Evolutionary conservation across 1,140 invertebrate genomes (phyloP).

Genomic region (Carcinoscorpius rotundicauda): DNA sequence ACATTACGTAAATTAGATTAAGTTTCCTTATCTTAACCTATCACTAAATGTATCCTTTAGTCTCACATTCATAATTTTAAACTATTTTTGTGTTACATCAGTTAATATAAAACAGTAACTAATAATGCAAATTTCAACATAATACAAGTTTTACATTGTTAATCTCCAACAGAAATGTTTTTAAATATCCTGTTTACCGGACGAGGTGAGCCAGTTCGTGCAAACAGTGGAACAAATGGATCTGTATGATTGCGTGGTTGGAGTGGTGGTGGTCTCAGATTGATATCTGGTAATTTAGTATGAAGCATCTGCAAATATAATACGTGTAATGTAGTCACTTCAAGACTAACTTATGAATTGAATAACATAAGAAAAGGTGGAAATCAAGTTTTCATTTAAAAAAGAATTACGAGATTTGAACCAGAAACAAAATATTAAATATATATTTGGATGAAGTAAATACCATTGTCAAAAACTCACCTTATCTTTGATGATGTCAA

Average conservation of each 20-base stretch:
- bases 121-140: neutral
- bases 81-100: too few species aligned
- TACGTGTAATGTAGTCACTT: too few species aligned
- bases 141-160: neutral
- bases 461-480: constrained; percentile 21
- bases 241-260: constrained; percentile 3
- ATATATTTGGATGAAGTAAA: neutral
- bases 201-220: constrained; percentile 4
- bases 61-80: too few species aligned
- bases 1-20: too few species aligned
- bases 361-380: constrained; percentile 3
- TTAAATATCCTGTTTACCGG: constrained; percentile 6
- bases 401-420: neutral
- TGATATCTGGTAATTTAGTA: constrained; percentile 14
- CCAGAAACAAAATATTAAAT: neutral
- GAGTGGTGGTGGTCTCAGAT: constrained; percentile 3
- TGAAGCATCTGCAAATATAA: neutral
- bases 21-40: too few species aligned
- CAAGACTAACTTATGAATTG: constrained; percentile 10
- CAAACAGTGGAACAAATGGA: constrained; percentile 16
- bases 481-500: constrained; percentile 45
- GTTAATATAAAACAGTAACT: too few species aligned
- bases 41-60: too few species aligned
- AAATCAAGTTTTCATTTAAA: neutral
- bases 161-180: neutral